A percentile compares a stretch with the other conserved stretches of the same genome.
These are phyloP conservation scores for Sitta europaea DNA, from an alignment of 2,113 vertebrate species.

Conservation along the genomic window DNA sequence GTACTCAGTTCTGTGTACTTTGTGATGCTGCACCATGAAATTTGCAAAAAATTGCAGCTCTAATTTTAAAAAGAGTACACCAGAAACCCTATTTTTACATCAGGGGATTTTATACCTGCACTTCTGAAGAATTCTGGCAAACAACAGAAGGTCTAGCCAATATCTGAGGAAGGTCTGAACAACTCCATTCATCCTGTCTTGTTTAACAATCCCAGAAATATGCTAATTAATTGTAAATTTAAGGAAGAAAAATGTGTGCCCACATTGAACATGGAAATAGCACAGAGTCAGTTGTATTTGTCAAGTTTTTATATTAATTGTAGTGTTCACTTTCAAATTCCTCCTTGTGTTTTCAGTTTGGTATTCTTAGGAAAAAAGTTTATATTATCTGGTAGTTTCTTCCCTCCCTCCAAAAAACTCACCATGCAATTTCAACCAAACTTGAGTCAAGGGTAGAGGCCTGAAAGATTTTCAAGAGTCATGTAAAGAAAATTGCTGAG, in stretches of 20 bases:
- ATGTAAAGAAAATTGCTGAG: background rate
- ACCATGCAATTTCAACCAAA: background rate
- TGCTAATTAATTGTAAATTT: background rate
- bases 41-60: background rate
- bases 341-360: background rate
- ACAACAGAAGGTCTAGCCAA: background rate
- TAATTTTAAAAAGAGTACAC: background rate
- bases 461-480: background rate
- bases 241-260: background rate
- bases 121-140: background rate
- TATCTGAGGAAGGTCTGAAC: background rate
- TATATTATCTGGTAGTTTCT: background rate
- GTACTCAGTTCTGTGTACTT: background rate
- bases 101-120: background rate
- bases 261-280: background rate
- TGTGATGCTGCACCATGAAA: background rate
- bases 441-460: background rate
- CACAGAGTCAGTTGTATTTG: background rate
- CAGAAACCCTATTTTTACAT: background rate
- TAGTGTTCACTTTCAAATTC: background rate
- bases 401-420: background rate
- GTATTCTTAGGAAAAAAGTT: background rate
- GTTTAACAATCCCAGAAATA: background rate
- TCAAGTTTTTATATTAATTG: background rate
- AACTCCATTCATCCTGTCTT: background rate